Evolutionary conservation across 2,797 vertebrate genomes (phyloP).

Genomic region (Psittacula derbiana): DNA sequence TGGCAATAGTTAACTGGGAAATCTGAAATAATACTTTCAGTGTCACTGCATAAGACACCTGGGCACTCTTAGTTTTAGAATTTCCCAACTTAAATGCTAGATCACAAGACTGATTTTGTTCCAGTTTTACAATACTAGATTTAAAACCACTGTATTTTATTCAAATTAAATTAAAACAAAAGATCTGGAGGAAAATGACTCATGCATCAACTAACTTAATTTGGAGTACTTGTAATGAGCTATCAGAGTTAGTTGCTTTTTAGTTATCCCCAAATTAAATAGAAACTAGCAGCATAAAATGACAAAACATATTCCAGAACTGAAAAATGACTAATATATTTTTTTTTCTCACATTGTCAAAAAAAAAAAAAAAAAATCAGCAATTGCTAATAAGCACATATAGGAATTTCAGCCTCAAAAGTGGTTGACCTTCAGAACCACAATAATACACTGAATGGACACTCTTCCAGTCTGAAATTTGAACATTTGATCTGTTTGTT

Average conservation of each 20-base stretch:
- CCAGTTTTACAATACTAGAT: neutral
- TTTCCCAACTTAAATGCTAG: neutral
- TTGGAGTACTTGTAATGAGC: neutral
- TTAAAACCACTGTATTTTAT: neutral
- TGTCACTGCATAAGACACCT: neutral
- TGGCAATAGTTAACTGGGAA: neutral
- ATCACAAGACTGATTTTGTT: neutral
- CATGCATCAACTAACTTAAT: neutral
- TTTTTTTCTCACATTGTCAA: neutral
- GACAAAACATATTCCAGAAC: neutral
- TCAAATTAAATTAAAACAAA: conserved; percentile 1
- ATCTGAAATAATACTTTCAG: neutral
- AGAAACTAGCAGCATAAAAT: neutral
- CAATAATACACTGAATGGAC: neutral
- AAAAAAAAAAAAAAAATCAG: neutral
- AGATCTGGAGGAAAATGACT: neutral
- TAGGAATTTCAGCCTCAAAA: neutral
- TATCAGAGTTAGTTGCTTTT: neutral
- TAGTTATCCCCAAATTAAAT: neutral
- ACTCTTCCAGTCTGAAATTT: neutral
- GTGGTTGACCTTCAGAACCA: neutral
- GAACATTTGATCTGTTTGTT: neutral
- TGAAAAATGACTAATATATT: neutral
- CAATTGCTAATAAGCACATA: neutral
- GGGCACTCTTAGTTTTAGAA: neutral